A percentile compares a stretch with the other conserved stretches of the same genome.
Conservation (phyloP, 1,140 invertebrate species). For the Magallana ariakensis region DNA sequence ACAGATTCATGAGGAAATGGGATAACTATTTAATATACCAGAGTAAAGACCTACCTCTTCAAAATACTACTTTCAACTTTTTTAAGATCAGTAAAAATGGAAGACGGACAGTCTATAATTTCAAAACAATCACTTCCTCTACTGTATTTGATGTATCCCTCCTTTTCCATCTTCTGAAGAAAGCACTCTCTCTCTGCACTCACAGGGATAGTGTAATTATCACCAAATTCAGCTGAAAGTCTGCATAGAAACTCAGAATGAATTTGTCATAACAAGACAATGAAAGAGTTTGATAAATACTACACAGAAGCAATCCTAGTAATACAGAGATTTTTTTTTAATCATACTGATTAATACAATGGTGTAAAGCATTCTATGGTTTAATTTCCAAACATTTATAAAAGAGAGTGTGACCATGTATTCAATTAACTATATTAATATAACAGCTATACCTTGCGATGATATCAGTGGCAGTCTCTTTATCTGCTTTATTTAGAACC, state of each 20-base stretch:
- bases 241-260: conserved; percentile 24
- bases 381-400: too few relatives aligned
- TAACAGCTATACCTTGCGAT: conserved; percentile 54
- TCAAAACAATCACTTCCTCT: conserved; percentile 33
- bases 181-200: conserved; percentile 57
- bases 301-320: too few relatives aligned
- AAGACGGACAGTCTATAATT: background rate
- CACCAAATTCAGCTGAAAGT: conserved; percentile 42
- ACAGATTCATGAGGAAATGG: too few relatives aligned
- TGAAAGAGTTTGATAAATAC: too few relatives aligned
- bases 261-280: too few relatives aligned
- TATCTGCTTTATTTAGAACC: conserved; percentile 64
- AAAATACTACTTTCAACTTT: conserved; percentile 42
- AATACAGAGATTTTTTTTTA: too few relatives aligned
- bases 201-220: conserved; percentile 53
- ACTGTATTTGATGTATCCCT: conserved; percentile 50
- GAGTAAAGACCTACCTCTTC: conserved; percentile 37
- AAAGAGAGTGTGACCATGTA: too few relatives aligned
- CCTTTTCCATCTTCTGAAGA: conserved; percentile 51
- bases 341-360: too few relatives aligned
- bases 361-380: too few relatives aligned
- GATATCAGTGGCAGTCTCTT: conserved; percentile 39
- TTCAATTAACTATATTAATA: too few relatives aligned
- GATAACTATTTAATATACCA: background rate
- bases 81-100: background rate